phyloP scores from a whole-genome alignment of 2,797 vertebrate species.

The Sternarchorhynchus goeldii region DNA sequence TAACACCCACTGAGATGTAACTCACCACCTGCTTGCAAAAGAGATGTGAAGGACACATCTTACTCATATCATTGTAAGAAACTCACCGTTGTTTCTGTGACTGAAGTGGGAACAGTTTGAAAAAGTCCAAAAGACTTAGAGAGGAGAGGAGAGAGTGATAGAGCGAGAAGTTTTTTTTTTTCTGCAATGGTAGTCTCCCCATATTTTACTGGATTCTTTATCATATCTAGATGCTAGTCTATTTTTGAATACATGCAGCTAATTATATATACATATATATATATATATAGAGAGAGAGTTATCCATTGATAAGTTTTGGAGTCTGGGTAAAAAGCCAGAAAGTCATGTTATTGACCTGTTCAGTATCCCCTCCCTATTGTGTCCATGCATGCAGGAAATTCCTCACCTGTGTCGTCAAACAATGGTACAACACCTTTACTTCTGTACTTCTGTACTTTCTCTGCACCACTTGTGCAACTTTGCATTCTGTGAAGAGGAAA shows the following conservation, averaged over 20 bases:
- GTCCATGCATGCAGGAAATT: background rate
- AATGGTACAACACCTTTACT: background rate
- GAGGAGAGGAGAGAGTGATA: background rate
- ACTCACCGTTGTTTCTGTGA: background rate
- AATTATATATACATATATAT: too few relatives aligned
- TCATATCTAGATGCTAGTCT: too few relatives aligned
- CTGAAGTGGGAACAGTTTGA: background rate
- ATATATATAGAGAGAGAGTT: too few relatives aligned
- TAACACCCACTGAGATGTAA: conserved; percentile 27
- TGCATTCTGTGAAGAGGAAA: conserved; percentile 1
- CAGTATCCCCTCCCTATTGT: background rate
- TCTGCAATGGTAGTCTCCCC: background rate
- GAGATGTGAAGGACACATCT: conserved; percentile 3
- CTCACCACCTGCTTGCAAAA: conserved; percentile 34
- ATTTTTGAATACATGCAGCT: too few relatives aligned
- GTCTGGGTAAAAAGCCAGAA: too few relatives aligned
- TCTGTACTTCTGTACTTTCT: background rate
- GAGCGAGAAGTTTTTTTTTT: background rate
- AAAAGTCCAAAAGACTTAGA: conserved; percentile 8
- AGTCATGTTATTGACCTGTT: background rate
- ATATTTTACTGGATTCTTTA: too few relatives aligned
- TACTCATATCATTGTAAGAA: conserved; percentile 12
- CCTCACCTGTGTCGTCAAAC: background rate
- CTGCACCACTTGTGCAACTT: background rate
- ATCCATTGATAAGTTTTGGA: too few relatives aligned